Conservation (phyloP, 1,140 invertebrate species). For the Drosophila lacertosa region DNA sequence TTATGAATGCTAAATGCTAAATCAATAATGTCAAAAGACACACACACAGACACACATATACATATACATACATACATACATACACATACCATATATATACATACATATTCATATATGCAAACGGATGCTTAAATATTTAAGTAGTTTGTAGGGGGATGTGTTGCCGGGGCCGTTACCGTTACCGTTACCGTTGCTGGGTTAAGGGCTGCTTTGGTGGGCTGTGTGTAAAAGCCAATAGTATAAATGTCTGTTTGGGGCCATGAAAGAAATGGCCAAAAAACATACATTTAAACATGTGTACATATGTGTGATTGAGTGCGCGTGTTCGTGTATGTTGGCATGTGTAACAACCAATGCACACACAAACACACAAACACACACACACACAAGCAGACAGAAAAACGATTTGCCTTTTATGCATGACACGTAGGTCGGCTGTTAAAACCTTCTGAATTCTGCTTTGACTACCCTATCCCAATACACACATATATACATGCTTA, state of each 20-base stretch:
- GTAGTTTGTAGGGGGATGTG: slow-evolving; percentile 28
- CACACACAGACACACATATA: slow-evolving; percentile 10
- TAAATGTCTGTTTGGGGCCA: slow-evolving; percentile 38
- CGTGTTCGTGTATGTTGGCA: background rate
- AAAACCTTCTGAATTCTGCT: slow-evolving; percentile 20
- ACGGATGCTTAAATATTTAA: slow-evolving; percentile 56
- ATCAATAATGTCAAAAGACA: slow-evolving; percentile 54
- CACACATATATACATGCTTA: slow-evolving; percentile 1
- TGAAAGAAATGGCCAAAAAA: slow-evolving; percentile 48
- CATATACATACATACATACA: slow-evolving; percentile 2
- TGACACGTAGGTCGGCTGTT: slow-evolving; percentile 48
- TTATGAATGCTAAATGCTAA: slow-evolving; percentile 52
- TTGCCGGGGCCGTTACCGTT: too few relatives aligned
- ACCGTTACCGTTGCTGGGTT: background rate
- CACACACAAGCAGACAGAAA: background rate
- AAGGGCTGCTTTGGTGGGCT: slow-evolving; percentile 22
- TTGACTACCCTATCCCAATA: slow-evolving; percentile 3
- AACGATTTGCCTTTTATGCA: slow-evolving; percentile 51
- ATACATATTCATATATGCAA: slow-evolving; percentile 2
- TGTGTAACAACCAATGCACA: background rate
- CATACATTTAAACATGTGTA: slow-evolving; percentile 10
- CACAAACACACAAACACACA: slow-evolving; percentile 1
- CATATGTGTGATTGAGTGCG: background rate
- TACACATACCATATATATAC: background rate
- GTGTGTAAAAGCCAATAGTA: slow-evolving; percentile 47